Evolutionary conservation across 2,888 invertebrate genomes (phyloP).

Genomic region (Tinea semifulvella): DNA sequence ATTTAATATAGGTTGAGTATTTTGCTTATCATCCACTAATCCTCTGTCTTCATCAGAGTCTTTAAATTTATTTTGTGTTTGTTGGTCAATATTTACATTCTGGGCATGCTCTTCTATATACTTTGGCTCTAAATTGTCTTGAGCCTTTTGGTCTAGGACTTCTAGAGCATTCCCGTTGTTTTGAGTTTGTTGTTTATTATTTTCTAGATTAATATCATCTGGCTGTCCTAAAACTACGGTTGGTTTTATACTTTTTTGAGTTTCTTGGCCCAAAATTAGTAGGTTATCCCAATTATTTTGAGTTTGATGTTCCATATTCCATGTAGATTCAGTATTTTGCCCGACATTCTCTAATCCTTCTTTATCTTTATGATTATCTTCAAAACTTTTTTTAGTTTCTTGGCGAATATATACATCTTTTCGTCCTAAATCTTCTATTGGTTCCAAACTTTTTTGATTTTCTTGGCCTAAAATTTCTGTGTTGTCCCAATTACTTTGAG

Average conservation of each 20-base stretch:
- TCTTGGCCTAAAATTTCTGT: conserved; percentile 14
- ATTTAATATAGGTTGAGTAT: background rate
- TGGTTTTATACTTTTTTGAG: too few species aligned
- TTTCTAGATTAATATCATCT: conserved; percentile 25
- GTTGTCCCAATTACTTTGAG: conserved; percentile 12
- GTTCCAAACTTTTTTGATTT: conserved; percentile 7
- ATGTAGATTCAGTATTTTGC: too few species aligned
- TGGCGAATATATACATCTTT: background rate
- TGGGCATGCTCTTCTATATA: conserved; percentile 20
- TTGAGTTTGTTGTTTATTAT: conserved; percentile 21
- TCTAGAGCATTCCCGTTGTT: conserved; percentile 20
- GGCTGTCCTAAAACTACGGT: too few species aligned
- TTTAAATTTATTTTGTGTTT: conserved; percentile 3
- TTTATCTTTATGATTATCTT: too few species aligned
- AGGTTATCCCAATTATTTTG: too few species aligned
- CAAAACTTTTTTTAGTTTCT: conserved; percentile 1
- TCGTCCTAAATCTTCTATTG: conserved; percentile 15
- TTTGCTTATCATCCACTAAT: background rate
- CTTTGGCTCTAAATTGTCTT: conserved; percentile 13
- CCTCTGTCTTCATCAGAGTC: conserved; percentile 13
- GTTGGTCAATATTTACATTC: conserved; percentile 19
- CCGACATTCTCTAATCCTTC: too few species aligned
- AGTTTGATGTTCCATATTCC: too few species aligned
- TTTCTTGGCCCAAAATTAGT: too few species aligned
- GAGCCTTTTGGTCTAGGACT: conserved; percentile 21